Evolutionary conservation across 2,113 vertebrate genomes (phyloP), one percentile per base, ranked within the genome.

Genomic region (Felis chaus): DNA sequence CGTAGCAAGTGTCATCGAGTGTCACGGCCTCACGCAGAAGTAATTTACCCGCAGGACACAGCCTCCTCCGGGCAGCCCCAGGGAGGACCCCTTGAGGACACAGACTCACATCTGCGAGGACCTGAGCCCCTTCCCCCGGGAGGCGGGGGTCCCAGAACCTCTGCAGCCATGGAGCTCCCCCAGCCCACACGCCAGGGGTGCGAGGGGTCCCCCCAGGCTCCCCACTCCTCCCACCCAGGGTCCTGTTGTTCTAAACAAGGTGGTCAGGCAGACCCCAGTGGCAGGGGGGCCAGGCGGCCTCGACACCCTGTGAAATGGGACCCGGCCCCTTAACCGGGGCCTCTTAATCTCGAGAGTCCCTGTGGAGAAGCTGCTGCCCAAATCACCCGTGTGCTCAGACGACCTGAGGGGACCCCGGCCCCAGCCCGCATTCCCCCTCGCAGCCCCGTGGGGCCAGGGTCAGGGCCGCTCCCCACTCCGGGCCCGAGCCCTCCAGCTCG

Each of bases 1-100:
- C 94, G 96, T 88, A 36, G 19, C 36, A 96, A 84, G 57, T 61
- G 87, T 94, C 95, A 90, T 97, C 91, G 82, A 87, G 94, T 79
- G 96, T 97, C 96, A 87, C 36, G 25, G 97, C 10, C 74, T 16
- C n/a, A 33, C 25, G 0, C 10, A 33, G 68, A 55, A 92, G 45
- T 25, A 4, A 97, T 97, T 98, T 83, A 88, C 13, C 88, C 31
- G 21, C 78, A 84, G 92, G 94, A 94, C 71, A 6, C 96, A 84
- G 92, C 61, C 39, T 88, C 94, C 93, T 89, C 8, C 74, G 31
- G 36, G 21, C 16, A 63, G 83, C 65, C 91, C 36, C 78, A 92
- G 39, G 55, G 82, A 76, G 68, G 33, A 27, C 27, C 27, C 0
- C 3, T 0, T 0, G 27, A 36, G 57, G 39, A 29, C 48, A 25